These are phyloP conservation scores for Germaria angustata DNA, from an alignment of 2,888 invertebrate species.

Conservation along the genomic window DNA sequence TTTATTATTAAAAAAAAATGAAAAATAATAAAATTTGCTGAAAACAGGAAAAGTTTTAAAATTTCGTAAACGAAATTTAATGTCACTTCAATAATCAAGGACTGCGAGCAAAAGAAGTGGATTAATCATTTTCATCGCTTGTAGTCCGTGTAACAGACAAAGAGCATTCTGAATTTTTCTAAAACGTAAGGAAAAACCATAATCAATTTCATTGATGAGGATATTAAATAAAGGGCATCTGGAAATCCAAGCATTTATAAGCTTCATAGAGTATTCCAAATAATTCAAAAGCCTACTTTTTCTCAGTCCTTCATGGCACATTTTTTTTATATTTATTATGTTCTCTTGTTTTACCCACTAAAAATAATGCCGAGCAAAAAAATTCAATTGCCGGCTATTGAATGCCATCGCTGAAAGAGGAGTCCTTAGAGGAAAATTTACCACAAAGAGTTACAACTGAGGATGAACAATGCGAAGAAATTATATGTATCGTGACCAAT, in stretches of 20 bases:
- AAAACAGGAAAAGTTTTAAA: background rate
- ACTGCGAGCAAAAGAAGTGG: background rate
- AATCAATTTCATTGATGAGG: no score
- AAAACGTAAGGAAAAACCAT: no score
- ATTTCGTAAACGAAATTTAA: background rate
- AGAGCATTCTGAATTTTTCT: no score
- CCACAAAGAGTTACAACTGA: conserved; percentile 32
- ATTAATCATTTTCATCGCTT: no score
- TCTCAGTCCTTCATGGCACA: background rate
- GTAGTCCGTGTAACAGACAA: no score
- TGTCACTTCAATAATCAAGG: no score
- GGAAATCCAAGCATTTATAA: no score
- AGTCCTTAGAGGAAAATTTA: conserved; percentile 51
- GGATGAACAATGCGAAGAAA: conserved; percentile 25
- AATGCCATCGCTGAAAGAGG: conserved; percentile 34
- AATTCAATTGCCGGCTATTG: conserved; percentile 42
- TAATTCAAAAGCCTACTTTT: no score
- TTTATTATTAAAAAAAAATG: background rate
- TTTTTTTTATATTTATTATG: background rate
- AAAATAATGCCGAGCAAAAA: conserved; percentile 21
- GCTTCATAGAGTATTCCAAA: no score
- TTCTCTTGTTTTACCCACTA: conserved; percentile 4
- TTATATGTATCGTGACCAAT: conserved; percentile 36
- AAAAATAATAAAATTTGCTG: conserved; percentile 1
- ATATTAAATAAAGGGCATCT: no score